Evolutionary conservation across 92 coral and sea anemone species (phyloP).

Genomic region (Umimayanthus chanpuru): DNA sequence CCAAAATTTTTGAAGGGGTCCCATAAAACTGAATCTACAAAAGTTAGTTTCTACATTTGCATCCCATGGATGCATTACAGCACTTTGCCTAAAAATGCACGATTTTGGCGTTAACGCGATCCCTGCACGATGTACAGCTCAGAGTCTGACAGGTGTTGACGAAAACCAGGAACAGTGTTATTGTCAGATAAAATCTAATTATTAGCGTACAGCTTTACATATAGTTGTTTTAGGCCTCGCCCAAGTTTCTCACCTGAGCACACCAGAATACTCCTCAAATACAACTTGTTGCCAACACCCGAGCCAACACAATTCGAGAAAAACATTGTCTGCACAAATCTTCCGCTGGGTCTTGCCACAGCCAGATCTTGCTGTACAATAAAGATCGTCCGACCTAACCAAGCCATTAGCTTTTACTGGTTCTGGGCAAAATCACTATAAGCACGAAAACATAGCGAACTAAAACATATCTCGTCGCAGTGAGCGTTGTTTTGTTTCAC

Average conservation of each 20-base stretch:
- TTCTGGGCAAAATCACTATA: not conserved
- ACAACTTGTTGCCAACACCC: not conserved
- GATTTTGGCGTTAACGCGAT: no score
- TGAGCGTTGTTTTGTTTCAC: not conserved
- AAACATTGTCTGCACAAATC: not conserved
- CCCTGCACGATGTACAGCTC: no score
- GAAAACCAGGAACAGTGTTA: no score
- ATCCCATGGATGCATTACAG: no score
- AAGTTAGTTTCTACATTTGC: no score
- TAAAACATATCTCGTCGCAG: not conserved
- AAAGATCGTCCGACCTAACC: conserved; percentile 19
- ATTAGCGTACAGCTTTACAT: not conserved
- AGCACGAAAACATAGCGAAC: not conserved
- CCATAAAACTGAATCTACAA: no score
- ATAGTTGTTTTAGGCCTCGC: not conserved
- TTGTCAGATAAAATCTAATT: no score
- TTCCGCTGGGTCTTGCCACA: not conserved
- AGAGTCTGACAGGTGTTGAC: no score
- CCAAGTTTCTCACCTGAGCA: conserved; percentile 20
- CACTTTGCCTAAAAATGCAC: no score
- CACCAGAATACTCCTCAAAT: conserved; percentile 1
- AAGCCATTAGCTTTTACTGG: conserved; percentile 2
- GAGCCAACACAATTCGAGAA: conserved; percentile 24
- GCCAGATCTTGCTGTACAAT: conserved; percentile 19
- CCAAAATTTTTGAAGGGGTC: no score